Base-by-base conservation (phyloP, 1,140 invertebrate genomes). In the Leptinotarsa defecta region DNA sequence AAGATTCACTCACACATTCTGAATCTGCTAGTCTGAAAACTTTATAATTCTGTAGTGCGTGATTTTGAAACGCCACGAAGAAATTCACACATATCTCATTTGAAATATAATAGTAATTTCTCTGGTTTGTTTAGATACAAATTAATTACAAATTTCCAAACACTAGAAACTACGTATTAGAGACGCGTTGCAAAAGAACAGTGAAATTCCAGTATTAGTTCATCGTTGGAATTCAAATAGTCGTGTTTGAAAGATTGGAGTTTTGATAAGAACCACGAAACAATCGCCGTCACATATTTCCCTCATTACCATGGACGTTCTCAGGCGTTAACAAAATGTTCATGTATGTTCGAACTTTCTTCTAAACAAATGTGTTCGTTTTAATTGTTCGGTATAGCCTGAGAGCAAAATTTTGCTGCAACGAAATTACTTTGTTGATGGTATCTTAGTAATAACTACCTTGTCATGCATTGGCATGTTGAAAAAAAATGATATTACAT, bases 231-330 rank as follows among this genome's bases (percentile, higher is more conserved):
- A 57, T 57, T 57, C 17, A 19, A 57, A 57, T 19, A 43, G 52
- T 57, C 52, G 13, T 57, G 15, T 57, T 57, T 17, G 52, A 57
- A 57, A 57, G 52, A 57, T 57, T 17, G n/a, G 8, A 57, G 1
- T 57, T 57, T 19, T 57, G 52, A 57, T 57, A 57, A 19, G n/a
- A 57, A 1, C 52, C 15, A 57, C n/a, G 52, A 57, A 57, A 57
- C 52, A 57, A 57, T 57, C n/a, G 52, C 52, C 52, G 52, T 57
- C 52, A 57, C 52, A 57, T 57, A n/a, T 17, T 57, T 57, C 15
- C 4, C 15, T 19, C n/a, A 57, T 57, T 57, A 57, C 17, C 52
- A n/a, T 57, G n/a, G 52, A 57, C 15, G 52, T 57, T 57, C 52
- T 57, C 52, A 57, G n/a, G 52, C 52, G 17, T 57, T 57, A 17